Evolutionary conservation across 2,888 invertebrate species (phyloP).

Genomic region (Oscheius sp.): DNA sequence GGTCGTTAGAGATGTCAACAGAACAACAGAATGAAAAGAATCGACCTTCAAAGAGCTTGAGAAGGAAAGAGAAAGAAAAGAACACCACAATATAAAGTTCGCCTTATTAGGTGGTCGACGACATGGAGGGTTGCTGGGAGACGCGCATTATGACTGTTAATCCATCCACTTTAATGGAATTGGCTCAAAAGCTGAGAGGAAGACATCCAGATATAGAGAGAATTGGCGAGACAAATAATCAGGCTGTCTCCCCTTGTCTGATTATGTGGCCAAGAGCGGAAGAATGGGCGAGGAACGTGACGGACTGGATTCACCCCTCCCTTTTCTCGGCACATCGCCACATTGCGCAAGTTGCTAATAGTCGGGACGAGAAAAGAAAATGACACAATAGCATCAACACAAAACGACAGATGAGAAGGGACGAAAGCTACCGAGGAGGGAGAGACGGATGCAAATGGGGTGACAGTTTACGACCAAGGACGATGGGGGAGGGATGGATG

Average conservation of each 20-base stretch:
- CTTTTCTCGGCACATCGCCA: background rate
- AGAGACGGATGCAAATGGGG: slow-evolving; percentile 9
- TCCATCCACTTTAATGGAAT: no score
- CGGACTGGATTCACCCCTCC: slow-evolving; percentile 21
- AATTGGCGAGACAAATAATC: background rate
- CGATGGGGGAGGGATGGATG: background rate
- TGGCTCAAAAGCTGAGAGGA: no score
- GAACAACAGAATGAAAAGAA: no score
- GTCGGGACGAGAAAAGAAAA: background rate
- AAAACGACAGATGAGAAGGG: slow-evolving; percentile 12
- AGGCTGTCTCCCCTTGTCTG: slow-evolving; percentile 1
- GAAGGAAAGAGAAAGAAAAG: no score
- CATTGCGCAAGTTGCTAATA: slow-evolving; percentile 24
- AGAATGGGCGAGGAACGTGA: slow-evolving; percentile 21
- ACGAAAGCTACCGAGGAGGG: background rate
- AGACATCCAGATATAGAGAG: no score
- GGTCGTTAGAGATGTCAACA: no score
- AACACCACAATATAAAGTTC: no score
- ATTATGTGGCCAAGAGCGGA: slow-evolving; percentile 19
- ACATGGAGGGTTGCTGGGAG: no score
- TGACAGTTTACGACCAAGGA: slow-evolving; percentile 14
- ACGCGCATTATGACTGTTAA: no score
- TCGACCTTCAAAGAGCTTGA: no score
- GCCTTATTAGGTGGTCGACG: no score
- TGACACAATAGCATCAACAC: slow-evolving; percentile 26